phyloP scores from a whole-genome alignment of 2,113 vertebrate species.

The Platysteira castanea region DNA sequence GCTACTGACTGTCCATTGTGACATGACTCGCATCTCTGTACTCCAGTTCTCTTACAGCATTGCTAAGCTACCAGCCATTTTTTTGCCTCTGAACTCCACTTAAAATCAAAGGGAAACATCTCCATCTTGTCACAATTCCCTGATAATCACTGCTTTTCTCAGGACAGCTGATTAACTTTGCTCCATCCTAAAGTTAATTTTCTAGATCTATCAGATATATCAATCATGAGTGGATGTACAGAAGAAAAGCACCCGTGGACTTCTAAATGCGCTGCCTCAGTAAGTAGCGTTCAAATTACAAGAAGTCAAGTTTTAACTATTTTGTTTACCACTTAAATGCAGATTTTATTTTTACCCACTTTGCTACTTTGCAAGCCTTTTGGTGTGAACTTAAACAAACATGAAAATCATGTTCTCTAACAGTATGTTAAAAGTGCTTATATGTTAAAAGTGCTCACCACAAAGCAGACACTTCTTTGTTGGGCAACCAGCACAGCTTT shows the following conservation, averaged over 20 bases:
- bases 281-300: background rate
- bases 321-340: slow-evolving; percentile 61
- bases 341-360: slow-evolving; percentile 48
- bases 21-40: background rate
- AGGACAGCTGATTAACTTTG: background rate
- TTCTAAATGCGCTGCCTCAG: background rate
- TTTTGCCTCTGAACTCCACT: background rate
- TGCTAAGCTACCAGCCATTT: background rate
- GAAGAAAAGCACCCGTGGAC: background rate
- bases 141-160: background rate
- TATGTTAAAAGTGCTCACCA: slow-evolving; percentile 60
- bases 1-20: background rate
- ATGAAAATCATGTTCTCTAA: slow-evolving; percentile 53
- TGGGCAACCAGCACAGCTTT: slow-evolving; percentile 54
- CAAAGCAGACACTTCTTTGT: slow-evolving; percentile 64
- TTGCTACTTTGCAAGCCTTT: slow-evolving; percentile 43
- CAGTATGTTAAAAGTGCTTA: slow-evolving; percentile 47
- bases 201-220: background rate
- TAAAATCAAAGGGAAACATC: background rate
- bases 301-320: slow-evolving; percentile 33
- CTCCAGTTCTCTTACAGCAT: background rate
- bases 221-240: background rate
- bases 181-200: background rate
- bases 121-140: background rate
- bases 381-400: slow-evolving; percentile 55